Percentiles rank a stretch among this genome's conserved stretches.
Conservation (phyloP, 30 jellyfish, hydroid and myxozoan genomes). For the Sanderia malayensis region DNA sequence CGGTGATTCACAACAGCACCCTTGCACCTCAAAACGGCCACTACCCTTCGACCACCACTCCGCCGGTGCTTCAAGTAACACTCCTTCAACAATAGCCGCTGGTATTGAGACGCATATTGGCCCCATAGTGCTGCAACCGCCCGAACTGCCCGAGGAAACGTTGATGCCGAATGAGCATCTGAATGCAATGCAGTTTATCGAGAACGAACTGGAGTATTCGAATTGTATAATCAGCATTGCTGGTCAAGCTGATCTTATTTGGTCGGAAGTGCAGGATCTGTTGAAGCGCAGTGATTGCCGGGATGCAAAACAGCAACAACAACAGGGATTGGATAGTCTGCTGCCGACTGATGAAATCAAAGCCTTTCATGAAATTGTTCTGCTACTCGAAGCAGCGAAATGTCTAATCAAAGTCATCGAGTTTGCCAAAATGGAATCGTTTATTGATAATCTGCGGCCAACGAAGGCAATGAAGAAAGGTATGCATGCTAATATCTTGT, state of each 20-base stretch:
- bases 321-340: conserved; percentile 24
- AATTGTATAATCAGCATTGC: conserved; percentile 32
- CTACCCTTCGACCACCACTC: background rate
- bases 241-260: conserved; percentile 23
- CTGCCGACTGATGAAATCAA: conserved; percentile 38
- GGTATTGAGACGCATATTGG: conserved; percentile 68
- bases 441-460: conserved; percentile 45
- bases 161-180: conserved; percentile 68
- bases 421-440: conserved; percentile 23
- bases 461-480: conserved; percentile 69
- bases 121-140: conserved; percentile 54
- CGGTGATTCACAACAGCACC: conserved; percentile 29
- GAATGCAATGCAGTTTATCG: conserved; percentile 47
- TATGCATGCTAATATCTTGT: no score
- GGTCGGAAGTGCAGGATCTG: conserved; percentile 55
- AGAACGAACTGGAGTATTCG: conserved; percentile 11
- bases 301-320: background rate
- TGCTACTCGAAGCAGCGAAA: conserved; percentile 39
- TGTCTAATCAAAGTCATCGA: conserved; percentile 20
- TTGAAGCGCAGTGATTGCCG: no score
- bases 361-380: conserved; percentile 36
- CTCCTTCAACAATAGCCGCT: background rate
- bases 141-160: conserved; percentile 68
- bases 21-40: background rate
- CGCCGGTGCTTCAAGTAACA: background rate